Base-by-base conservation (phyloP, 2,113 vertebrate genomes). In the Trachemys scripta region DNA sequence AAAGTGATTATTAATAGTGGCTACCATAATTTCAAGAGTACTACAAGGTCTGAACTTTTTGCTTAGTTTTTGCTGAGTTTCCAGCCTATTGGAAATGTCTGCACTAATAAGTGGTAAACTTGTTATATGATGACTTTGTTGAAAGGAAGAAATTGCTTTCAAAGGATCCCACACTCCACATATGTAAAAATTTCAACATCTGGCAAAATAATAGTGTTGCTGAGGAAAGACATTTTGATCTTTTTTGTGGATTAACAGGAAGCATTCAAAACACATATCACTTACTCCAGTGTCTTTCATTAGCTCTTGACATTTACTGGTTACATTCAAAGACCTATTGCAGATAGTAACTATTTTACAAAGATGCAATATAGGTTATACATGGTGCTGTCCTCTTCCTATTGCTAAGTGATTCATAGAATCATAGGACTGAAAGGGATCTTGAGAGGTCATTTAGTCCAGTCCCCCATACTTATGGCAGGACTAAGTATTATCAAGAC, bases 381-480 rank as follows among this genome's bases (percentile, higher is more conserved):
- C 93, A 94, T 78, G 92, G 93, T 79, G 56, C 83, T 92, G 90
- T 91, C 90, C 88, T 76, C 83, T 47, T 86, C 83, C 96, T 78
- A 5, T 53, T 56, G 78, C 35, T 90, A 89, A 96, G 31, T 35
- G 49, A 81, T 35, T 56, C 51, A 90, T 45, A 42, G 24, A 78
- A 78, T 42, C 24, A 38, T 45, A 24, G 75, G 19, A 25, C 17
- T 42, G 75, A 19, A 78, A 78, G 42, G 38, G 38, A 19, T 45
- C 75, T 78, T 3, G 38, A 78, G 38, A 78, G 75, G 38, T 78
- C 19, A 59, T 25, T 12, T 59, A 12, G 27, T 59, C 29, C 57
- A 31, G 27, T 59, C 12, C 12, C 57, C 57, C 11, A 31, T 13
- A 62, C 57, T 62, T 31, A 62, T 62, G 6, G 57, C 57, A 62